Percentiles rank a stretch among this genome's conserved stretches.
These are phyloP conservation scores for Pangasius larnaudii DNA, from an alignment of 2,797 vertebrate genomes.

Conservation along the genomic window DNA sequence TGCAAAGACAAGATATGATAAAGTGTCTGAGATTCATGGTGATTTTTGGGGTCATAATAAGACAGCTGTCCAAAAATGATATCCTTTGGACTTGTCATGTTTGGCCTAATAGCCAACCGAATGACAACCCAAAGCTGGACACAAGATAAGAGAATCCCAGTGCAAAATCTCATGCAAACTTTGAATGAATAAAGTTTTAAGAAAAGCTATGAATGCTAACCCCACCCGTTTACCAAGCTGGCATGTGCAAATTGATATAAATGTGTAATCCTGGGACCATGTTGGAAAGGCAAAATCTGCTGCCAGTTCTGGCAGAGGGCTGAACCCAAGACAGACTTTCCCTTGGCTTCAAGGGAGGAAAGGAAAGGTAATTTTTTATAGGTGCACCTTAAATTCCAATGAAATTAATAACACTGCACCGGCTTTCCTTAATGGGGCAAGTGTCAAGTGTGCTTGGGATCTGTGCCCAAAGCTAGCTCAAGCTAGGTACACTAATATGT, in stretches of 20 bases:
- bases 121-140: constrained; percentile 4
- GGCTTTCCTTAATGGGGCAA: background rate
- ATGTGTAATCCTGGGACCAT: background rate
- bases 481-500: background rate
- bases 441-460: background rate
- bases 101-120: background rate
- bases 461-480: background rate
- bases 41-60: background rate
- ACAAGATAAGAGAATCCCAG: background rate
- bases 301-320: background rate
- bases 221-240: background rate
- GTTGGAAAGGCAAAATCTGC: constrained; percentile 2
- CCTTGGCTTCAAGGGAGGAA: background rate
- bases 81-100: constrained; percentile 2
- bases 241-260: background rate
- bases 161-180: background rate
- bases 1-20: background rate
- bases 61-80: constrained; percentile 2
- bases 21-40: background rate
- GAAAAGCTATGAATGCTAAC: background rate
- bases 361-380: background rate
- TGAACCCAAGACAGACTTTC: background rate
- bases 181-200: background rate
- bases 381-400: background rate
- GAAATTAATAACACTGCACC: background rate